Conservation (phyloP, 2,113 vertebrate genomes). For the Lasiurus borealis region DNA sequence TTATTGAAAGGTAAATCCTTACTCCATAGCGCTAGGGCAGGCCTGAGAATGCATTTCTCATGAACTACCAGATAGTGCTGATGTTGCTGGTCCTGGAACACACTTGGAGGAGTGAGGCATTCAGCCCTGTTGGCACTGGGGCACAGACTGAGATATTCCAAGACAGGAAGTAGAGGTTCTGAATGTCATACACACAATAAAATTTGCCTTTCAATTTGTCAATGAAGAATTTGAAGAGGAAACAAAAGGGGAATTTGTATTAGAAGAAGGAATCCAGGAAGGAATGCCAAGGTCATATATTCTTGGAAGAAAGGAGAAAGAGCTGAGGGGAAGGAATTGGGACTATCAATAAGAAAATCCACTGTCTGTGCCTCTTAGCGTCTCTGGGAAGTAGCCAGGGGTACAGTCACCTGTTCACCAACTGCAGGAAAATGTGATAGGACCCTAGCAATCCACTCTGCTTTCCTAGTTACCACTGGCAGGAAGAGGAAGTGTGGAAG, state of each 20-base stretch:
- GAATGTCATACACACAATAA: neutral
- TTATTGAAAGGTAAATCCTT: constrained; percentile 15
- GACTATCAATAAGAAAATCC: neutral
- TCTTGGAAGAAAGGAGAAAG: neutral
- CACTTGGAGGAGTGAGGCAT: neutral
- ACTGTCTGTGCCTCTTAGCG: neutral
- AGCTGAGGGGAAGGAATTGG: neutral
- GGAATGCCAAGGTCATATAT: neutral
- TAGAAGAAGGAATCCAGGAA: neutral
- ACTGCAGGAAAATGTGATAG: neutral
- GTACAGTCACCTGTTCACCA: neutral
- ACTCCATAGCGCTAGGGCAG: neutral
- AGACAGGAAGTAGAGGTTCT: neutral
- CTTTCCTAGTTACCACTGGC: neutral
- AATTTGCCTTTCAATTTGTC: constrained; percentile 44
- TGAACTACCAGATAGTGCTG: neutral
- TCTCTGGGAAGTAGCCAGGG: neutral
- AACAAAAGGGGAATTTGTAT: neutral
- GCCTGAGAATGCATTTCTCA: neutral
- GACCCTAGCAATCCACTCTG: neutral
- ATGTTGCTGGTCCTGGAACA: neutral
- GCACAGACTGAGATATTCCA: neutral
- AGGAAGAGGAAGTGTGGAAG: neutral
- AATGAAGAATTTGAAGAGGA: neutral
- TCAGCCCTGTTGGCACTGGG: neutral